These are phyloP conservation scores for Plectus sambesii DNA, from an alignment of 1,140 invertebrate species.

Conservation along the genomic window DNA sequence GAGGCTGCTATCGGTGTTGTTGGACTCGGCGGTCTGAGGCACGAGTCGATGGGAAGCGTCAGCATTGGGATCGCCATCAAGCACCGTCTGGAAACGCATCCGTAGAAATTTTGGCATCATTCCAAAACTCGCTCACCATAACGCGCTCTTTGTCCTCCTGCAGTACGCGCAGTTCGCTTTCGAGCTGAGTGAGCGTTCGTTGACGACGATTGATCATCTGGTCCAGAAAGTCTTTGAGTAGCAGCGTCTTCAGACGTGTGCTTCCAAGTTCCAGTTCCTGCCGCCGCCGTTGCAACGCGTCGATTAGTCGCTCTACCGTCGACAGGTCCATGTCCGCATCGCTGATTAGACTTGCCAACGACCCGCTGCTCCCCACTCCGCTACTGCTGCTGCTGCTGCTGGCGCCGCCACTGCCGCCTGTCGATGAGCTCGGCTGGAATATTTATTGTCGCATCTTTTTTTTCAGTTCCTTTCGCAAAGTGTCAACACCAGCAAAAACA, in stretches of 20 bases:
- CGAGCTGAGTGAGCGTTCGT: conserved; percentile 60
- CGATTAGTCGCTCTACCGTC: conserved; percentile 53
- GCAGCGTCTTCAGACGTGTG: conserved; percentile 56
- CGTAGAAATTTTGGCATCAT: too few species aligned
- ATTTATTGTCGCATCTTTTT: too few species aligned
- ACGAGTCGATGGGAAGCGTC: conserved; percentile 18
- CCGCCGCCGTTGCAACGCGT: conserved; percentile 11
- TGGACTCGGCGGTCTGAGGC: conserved; percentile 34
- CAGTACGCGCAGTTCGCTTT: conserved; percentile 42
- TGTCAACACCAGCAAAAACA: too few species aligned
- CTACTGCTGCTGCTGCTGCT: too few species aligned
- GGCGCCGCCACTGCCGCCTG: too few species aligned
- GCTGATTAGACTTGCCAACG: too few species aligned
- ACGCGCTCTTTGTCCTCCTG: conserved; percentile 57
- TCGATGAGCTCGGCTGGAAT: too few species aligned
- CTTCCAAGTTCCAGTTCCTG: conserved; percentile 65
- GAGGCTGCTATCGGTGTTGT: too few species aligned
- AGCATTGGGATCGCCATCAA: conserved; percentile 6
- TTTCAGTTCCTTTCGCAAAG: too few species aligned
- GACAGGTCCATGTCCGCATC: conserved; percentile 24
- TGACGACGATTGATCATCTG: conserved; percentile 53
- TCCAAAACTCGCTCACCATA: conserved; percentile 48
- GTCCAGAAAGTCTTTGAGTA: conserved; percentile 71
- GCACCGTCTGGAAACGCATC: too few species aligned
- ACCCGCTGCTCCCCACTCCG: too few species aligned